Percentiles rank a stretch among this genome's conserved stretches.
These are phyloP conservation scores for Salvator merianae DNA, from an alignment of 2,113 vertebrate species.

Conservation along the genomic window DNA sequence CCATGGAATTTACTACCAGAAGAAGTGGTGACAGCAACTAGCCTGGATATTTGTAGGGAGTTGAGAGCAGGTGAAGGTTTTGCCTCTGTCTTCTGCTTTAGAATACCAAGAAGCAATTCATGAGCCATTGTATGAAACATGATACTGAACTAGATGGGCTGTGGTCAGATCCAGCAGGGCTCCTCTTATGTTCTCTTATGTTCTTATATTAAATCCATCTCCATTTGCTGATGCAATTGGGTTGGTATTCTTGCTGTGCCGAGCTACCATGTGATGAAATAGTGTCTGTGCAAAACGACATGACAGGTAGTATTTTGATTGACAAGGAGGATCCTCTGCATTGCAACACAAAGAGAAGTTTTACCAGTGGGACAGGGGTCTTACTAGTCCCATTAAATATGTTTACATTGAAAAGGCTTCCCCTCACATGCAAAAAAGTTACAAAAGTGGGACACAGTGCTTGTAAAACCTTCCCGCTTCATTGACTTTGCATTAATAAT, in stretches of 20 bases:
- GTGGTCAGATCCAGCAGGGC: too few relatives aligned
- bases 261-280: background rate
- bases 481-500: background rate
- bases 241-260: background rate
- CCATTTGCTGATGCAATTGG: background rate
- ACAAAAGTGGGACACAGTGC: background rate
- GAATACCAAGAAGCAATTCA: too few relatives aligned
- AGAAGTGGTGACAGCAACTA: too few relatives aligned
- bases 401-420: background rate
- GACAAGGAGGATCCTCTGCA: background rate
- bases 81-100: background rate
- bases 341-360: background rate
- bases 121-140: too few relatives aligned
- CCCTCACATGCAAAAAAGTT: background rate
- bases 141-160: too few relatives aligned
- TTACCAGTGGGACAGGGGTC: background rate
- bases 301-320: too few relatives aligned
- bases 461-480: background rate
- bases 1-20: too few relatives aligned
- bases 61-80: too few relatives aligned
- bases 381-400: background rate
- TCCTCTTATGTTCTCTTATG: too few relatives aligned
- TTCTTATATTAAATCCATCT: background rate
- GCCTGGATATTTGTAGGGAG: too few relatives aligned
- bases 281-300: background rate